Percentiles rank a stretch among this genome's conserved stretches.
These are phyloP conservation scores for Melinaea menophilus DNA, from an alignment of 2,888 invertebrate species.

Conservation along the genomic window DNA sequence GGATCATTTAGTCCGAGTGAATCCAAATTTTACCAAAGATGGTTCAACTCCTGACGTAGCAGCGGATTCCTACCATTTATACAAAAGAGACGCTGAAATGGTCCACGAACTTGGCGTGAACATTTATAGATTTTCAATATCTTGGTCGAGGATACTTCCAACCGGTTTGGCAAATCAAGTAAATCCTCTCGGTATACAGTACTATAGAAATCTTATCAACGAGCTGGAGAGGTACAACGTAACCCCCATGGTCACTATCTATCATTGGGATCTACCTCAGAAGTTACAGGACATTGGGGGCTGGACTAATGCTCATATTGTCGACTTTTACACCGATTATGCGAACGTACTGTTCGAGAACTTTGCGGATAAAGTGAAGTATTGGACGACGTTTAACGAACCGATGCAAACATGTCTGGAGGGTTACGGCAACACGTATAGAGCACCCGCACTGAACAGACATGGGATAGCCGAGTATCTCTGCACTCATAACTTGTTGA, in stretches of 20 bases:
- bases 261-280: slow-evolving; percentile 85
- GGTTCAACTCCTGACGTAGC: slow-evolving; percentile 81
- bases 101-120: slow-evolving; percentile 80
- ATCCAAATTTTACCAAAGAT: slow-evolving; percentile 74
- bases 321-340: slow-evolving; percentile 81
- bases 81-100: slow-evolving; percentile 80
- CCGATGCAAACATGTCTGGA: slow-evolving; percentile 78
- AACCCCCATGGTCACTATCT: slow-evolving; percentile 83
- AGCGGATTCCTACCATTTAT: slow-evolving; percentile 83
- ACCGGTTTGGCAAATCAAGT: slow-evolving; percentile 81
- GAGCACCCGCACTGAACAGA: slow-evolving; percentile 78
- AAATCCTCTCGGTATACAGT: slow-evolving; percentile 83
- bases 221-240: slow-evolving; percentile 82
- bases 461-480: slow-evolving; percentile 82
- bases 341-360: slow-evolving; percentile 79
- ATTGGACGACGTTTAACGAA: slow-evolving; percentile 89
- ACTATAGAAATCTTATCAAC: slow-evolving; percentile 87
- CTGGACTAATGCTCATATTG: slow-evolving; percentile 81
- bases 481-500: slow-evolving; percentile 84
- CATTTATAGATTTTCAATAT: slow-evolving; percentile 84
- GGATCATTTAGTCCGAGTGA: slow-evolving; percentile 75
- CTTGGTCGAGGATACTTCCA: slow-evolving; percentile 87
- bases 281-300: slow-evolving; percentile 82
- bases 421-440: slow-evolving; percentile 78
- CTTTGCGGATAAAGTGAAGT: slow-evolving; percentile 81